Percentiles rank a stretch among this genome's conserved stretches.
These are phyloP conservation scores for Tipula unca DNA, from an alignment of 2,888 invertebrate genomes.

Conservation along the genomic window DNA sequence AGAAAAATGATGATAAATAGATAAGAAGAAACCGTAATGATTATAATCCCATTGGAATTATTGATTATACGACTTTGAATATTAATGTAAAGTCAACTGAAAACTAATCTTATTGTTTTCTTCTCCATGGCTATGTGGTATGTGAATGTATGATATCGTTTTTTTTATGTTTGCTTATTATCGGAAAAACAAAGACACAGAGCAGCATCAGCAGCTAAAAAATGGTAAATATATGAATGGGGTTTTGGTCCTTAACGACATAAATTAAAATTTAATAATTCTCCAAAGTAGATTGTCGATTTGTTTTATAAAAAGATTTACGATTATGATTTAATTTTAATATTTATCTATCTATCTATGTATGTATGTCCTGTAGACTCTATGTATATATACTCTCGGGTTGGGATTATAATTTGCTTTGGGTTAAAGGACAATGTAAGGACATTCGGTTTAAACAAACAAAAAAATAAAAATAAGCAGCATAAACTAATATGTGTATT, in stretches of 20 bases:
- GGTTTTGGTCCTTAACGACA: neutral
- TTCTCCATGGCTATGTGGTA: neutral
- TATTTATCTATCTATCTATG: neutral
- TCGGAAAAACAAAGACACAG: neutral
- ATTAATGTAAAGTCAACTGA: slow-evolving; percentile 4
- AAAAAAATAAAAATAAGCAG: neutral
- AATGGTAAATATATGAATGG: neutral
- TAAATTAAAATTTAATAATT: neutral
- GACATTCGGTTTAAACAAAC: neutral
- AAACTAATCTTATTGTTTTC: slow-evolving; percentile 8
- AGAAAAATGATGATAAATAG: neutral
- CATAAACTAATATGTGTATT: neutral
- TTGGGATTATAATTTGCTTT: neutral
- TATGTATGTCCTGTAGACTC: neutral
- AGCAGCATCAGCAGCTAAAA: no score
- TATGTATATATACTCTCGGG: neutral
- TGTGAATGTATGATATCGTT: neutral
- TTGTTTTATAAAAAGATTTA: neutral
- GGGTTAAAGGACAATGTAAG: neutral
- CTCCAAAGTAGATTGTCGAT: neutral
- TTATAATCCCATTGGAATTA: slow-evolving; percentile 14
- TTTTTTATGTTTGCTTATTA: neutral
- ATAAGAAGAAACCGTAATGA: neutral
- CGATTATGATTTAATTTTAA: neutral
- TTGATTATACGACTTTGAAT: slow-evolving; percentile 14